A percentile compares a stretch with the other conserved stretches of the same genome.
Conservation (phyloP, 2,113 vertebrate species). For the Pelecanus crispus region DNA sequence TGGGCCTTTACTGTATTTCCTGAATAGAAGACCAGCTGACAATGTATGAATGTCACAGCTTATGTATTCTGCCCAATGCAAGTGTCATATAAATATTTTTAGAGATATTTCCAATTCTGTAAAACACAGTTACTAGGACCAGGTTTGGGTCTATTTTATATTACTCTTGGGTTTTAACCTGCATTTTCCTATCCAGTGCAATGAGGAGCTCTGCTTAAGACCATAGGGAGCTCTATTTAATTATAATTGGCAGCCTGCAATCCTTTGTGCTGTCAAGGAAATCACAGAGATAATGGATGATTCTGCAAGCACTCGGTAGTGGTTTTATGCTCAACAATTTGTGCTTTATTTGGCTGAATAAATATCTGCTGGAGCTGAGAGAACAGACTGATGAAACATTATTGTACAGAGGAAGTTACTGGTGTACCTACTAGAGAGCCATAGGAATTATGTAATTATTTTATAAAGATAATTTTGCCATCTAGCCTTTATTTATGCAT, state of each 20-base stretch:
- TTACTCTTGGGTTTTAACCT: background rate
- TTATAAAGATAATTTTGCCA: background rate
- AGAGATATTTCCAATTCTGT: background rate
- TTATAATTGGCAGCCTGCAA: background rate
- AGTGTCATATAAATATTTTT: background rate
- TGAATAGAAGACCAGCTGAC: background rate
- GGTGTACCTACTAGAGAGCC: background rate
- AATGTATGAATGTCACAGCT: background rate
- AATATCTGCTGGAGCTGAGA: background rate
- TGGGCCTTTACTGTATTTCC: background rate
- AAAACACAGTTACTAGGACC: background rate
- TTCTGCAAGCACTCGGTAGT: background rate
- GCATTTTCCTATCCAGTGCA: background rate
- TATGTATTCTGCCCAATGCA: background rate
- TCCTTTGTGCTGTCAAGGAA: constrained; percentile 41
- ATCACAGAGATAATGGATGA: background rate
- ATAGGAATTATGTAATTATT: background rate
- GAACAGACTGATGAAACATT: background rate
- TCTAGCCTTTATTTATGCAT: background rate
- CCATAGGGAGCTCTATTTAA: background rate
- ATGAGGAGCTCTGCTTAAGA: background rate
- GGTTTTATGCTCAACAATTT: background rate
- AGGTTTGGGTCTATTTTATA: background rate
- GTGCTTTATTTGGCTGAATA: constrained; percentile 23
- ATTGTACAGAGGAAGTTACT: background rate